phyloP scores from a whole-genome alignment of 2,888 invertebrate genomes.

The Psococerastis gibbosa region DNA sequence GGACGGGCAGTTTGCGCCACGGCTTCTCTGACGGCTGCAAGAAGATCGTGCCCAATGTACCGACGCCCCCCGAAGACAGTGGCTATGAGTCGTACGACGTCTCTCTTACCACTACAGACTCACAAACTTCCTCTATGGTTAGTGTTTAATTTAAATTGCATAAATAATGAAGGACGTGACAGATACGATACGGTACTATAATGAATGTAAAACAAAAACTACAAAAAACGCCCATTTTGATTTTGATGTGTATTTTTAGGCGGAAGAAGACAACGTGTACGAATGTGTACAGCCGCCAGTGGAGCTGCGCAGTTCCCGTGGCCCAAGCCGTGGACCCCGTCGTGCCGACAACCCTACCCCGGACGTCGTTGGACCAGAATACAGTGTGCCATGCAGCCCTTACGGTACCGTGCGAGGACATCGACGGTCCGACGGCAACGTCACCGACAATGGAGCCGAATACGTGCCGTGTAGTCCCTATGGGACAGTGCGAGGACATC shows the following conservation, averaged over 20 bases:
- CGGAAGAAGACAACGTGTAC: conserved; percentile 31
- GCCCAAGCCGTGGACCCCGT: too few relatives aligned
- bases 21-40: conserved; percentile 13
- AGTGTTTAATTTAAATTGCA: not conserved
- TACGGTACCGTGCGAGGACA: conserved; percentile 15
- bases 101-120: conserved; percentile 16
- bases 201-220: too few relatives aligned
- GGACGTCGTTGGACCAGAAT: too few relatives aligned
- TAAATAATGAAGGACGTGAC: not conserved
- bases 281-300: conserved; percentile 36
- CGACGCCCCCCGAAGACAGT: conserved; percentile 15
- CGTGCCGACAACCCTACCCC: too few relatives aligned
- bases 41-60: conserved; percentile 14
- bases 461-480: too few relatives aligned
- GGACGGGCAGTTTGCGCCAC: conserved; percentile 13
- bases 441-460: conserved; percentile 29
- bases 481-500: conserved; percentile 24
- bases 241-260: too few relatives aligned
- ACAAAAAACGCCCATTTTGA: too few relatives aligned
- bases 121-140: not conserved
- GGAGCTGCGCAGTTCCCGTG: conserved; percentile 44
- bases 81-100: conserved; percentile 21
- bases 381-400: conserved; percentile 39
- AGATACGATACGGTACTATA: not conserved
- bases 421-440: conserved; percentile 31